Evolutionary conservation across 2,797 vertebrate species (phyloP).

Genomic region (Dicrostonyx torquatus): DNA sequence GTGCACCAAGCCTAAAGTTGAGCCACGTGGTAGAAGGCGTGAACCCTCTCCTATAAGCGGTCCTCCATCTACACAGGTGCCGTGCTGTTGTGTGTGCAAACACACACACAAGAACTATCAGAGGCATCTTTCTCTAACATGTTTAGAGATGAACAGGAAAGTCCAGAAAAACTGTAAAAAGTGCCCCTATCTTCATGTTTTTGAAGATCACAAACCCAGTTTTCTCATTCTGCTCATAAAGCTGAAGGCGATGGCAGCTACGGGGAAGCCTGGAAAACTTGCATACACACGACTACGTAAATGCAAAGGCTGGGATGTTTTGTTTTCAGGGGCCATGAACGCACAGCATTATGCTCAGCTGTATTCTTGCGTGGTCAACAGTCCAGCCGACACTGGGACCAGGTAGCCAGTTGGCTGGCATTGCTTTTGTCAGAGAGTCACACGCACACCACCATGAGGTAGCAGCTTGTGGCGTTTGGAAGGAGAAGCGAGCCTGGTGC

Average conservation of each 20-base stretch:
- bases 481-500: slow-evolving; percentile 62
- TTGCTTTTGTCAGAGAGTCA: slow-evolving; percentile 10
- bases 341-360: neutral
- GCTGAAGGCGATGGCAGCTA: slow-evolving; percentile 16
- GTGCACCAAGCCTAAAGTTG: neutral
- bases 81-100: neutral
- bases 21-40: neutral
- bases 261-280: slow-evolving; percentile 30
- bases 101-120: neutral
- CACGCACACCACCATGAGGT: slow-evolving; percentile 32
- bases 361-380: slow-evolving; percentile 17
- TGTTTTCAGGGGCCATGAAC: neutral
- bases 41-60: neutral
- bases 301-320: neutral
- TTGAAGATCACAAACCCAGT: neutral
- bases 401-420: slow-evolving; percentile 54
- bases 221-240: slow-evolving; percentile 37
- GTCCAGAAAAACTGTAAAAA: neutral
- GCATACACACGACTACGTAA: neutral
- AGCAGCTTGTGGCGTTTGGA: slow-evolving; percentile 75
- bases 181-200: neutral
- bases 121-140: neutral
- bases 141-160: slow-evolving; percentile 10
- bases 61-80: neutral
- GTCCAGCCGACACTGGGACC: neutral